These are phyloP conservation scores for Ectemnius lituratus DNA, from an alignment of 2,888 invertebrate genomes.

Conservation along the genomic window DNA sequence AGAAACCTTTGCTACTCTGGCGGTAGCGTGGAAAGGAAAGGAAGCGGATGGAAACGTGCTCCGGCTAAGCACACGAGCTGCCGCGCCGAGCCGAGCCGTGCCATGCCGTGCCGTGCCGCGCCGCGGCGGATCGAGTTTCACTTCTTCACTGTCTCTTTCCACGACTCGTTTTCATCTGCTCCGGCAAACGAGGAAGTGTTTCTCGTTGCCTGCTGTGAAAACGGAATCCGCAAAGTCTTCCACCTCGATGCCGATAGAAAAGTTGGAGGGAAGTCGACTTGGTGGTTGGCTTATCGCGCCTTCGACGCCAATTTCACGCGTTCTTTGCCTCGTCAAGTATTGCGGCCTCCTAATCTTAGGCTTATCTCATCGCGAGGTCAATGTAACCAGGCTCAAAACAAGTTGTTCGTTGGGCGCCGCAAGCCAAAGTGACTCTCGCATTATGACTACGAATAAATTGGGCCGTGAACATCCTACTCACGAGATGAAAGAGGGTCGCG, in stretches of 20 bases:
- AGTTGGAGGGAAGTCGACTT: too few species aligned
- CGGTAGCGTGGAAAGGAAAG: slow-evolving; percentile 47
- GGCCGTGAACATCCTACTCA: too few species aligned
- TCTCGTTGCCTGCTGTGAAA: slow-evolving; percentile 30
- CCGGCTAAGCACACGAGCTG: slow-evolving; percentile 24
- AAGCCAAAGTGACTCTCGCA: too few species aligned
- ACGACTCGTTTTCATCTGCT: slow-evolving; percentile 54
- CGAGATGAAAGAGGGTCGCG: too few species aligned
- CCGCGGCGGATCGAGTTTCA: slow-evolving; percentile 58
- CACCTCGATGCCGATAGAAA: background rate
- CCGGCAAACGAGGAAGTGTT: slow-evolving; percentile 38
- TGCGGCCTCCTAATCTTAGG: too few species aligned
- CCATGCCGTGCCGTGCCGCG: background rate
- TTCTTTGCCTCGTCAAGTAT: too few species aligned
- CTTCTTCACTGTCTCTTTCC: slow-evolving; percentile 59
- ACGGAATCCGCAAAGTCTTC: slow-evolving; percentile 35
- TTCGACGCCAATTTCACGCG: too few species aligned
- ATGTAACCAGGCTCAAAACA: background rate
- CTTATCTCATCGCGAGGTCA: background rate
- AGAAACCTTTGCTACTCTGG: slow-evolving; percentile 44
- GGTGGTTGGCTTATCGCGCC: slow-evolving; percentile 1
- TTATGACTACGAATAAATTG: too few species aligned
- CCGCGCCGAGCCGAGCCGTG: slow-evolving; percentile 10
- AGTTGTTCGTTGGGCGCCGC: too few species aligned
- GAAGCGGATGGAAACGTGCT: slow-evolving; percentile 57